Percentiles rank a stretch among this genome's conserved stretches.
Evolutionary conservation across 1,140 invertebrate species (phyloP).

Genomic region (Drosophila cardini): DNA sequence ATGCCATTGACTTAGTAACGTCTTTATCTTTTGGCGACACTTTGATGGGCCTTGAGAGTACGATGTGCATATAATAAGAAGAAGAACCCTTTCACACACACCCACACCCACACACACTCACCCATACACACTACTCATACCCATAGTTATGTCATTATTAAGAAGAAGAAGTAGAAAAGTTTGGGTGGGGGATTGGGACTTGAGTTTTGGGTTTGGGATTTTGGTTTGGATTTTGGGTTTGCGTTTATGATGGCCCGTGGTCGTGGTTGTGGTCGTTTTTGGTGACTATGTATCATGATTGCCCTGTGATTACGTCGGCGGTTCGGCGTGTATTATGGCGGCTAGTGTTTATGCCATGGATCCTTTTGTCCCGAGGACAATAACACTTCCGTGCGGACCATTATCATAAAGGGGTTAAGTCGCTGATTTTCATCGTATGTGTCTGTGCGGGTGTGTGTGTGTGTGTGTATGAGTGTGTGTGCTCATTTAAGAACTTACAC

Average conservation of each 20-base stretch:
- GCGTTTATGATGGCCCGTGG: constrained; percentile 25
- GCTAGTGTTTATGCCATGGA: constrained; percentile 71
- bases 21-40: constrained; percentile 20
- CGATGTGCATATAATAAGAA: constrained; percentile 25
- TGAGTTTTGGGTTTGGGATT: constrained; percentile 22
- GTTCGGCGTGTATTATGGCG: constrained; percentile 58
- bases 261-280: constrained; percentile 25
- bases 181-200: constrained; percentile 4
- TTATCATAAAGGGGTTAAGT: constrained; percentile 84
- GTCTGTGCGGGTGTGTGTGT: too few relatives aligned
- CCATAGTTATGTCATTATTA: constrained; percentile 51
- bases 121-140: background rate
- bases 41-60: constrained; percentile 21
- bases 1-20: constrained; percentile 7
- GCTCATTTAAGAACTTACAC: constrained; percentile 79
- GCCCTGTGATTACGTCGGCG: constrained; percentile 51
- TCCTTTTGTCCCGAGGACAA: constrained; percentile 82
- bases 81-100: background rate
- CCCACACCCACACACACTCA: background rate
- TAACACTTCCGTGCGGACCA: constrained; percentile 81
- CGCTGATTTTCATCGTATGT: constrained; percentile 81
- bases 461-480: background rate
- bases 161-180: constrained; percentile 29
- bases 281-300: constrained; percentile 64
- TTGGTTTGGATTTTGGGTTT: constrained; percentile 22